Percentiles rank a stretch among this genome's conserved stretches.
Conservation (phyloP, 1,140 invertebrate genomes). For the Lasaia peninsularis region DNA sequence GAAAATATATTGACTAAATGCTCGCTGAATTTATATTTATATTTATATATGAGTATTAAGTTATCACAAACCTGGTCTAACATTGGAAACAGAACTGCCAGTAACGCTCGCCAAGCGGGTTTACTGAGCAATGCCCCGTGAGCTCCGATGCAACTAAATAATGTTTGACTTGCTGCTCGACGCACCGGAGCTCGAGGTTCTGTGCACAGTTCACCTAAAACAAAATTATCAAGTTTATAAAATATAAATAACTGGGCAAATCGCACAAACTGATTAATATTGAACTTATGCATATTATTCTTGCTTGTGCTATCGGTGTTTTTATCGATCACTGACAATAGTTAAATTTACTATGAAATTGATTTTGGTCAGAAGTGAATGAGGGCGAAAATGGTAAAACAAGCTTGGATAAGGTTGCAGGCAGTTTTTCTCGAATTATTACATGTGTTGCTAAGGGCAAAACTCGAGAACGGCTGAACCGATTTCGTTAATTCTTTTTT, state of each 20-base stretch:
- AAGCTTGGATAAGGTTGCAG: too few species aligned
- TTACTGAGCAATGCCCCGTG: slow-evolving; percentile 93
- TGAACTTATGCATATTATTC: too few species aligned
- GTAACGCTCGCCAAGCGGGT: slow-evolving; percentile 92
- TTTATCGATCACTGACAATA: too few species aligned
- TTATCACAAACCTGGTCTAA: slow-evolving; percentile 94
- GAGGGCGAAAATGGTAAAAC: too few species aligned
- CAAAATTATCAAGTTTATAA: not conserved
- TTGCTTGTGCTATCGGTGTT: too few species aligned
- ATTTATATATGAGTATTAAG: too few species aligned
- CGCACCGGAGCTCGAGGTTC: slow-evolving; percentile 96
- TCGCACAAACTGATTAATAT: not conserved
- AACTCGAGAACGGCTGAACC: too few species aligned
- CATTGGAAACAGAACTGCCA: slow-evolving; percentile 96
- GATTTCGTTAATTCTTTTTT: too few species aligned
- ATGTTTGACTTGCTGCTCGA: slow-evolving; percentile 98
- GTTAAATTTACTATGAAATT: too few species aligned
- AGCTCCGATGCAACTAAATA: slow-evolving; percentile 97
- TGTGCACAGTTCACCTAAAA: slow-evolving; percentile 92
- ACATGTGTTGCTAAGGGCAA: too few species aligned
- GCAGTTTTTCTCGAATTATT: too few species aligned
- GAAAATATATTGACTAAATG: not conserved
- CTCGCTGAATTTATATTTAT: not conserved
- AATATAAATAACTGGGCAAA: not conserved
- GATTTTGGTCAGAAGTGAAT: too few species aligned